These are phyloP conservation scores for Electrophaes corylata DNA, from an alignment of 2,888 invertebrate species.

Conservation along the genomic window DNA sequence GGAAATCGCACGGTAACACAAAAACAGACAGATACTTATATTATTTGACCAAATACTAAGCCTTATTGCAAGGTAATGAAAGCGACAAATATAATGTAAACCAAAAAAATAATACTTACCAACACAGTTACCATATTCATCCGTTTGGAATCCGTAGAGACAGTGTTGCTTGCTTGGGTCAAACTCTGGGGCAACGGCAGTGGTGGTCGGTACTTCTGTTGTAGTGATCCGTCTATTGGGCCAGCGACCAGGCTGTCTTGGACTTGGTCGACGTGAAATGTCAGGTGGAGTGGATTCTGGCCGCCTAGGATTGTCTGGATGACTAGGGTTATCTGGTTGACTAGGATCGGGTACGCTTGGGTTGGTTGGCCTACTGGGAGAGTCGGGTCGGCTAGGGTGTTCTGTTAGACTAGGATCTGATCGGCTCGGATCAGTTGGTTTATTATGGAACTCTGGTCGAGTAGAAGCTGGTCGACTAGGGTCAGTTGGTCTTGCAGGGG, in stretches of 20 bases:
- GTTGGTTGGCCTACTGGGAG: constrained; percentile 16
- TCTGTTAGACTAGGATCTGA: constrained; percentile 35
- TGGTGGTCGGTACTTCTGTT: constrained; percentile 23
- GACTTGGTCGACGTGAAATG: too few species aligned
- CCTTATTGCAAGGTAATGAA: too few species aligned
- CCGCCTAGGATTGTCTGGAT: constrained; percentile 36
- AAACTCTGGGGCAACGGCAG: constrained; percentile 48
- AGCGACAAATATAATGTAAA: not conserved
- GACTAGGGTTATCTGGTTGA: constrained; percentile 18
- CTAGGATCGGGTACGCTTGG: constrained; percentile 18
- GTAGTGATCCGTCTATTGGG: constrained; percentile 33
- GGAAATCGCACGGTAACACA: not conserved
- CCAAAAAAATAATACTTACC: constrained; percentile 11
- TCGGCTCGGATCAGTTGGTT: constrained; percentile 8
- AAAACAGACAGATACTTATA: not conserved
- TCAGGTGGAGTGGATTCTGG: constrained; percentile 37
- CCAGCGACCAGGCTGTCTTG: constrained; percentile 35
- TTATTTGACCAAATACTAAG: not conserved
- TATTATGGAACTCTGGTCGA: constrained; percentile 15
- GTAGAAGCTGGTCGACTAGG: constrained; percentile 4
- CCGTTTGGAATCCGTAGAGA: constrained; percentile 81
- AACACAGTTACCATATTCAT: constrained; percentile 43
- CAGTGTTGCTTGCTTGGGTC: constrained; percentile 69
- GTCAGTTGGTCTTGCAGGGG: constrained; percentile 13
- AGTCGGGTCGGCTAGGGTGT: not conserved